Evolutionary conservation across 2,113 vertebrate genomes (phyloP).

Genomic region (Procavia capensis): DNA sequence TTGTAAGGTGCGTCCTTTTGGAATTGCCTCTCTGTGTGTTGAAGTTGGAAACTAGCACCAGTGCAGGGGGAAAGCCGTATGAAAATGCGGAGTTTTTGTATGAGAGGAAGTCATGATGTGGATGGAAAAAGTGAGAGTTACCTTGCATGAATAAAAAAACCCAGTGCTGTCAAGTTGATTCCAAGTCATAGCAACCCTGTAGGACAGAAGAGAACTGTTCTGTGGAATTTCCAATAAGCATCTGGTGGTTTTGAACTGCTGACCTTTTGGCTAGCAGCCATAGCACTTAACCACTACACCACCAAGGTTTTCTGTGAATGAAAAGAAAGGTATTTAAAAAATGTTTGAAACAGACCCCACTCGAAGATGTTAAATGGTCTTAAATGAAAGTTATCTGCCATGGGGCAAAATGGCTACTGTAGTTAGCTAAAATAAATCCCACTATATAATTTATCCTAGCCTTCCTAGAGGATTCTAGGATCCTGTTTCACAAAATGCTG

Average conservation of each 20-base stretch:
- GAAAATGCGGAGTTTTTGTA: not conserved
- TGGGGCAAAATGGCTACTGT: not conserved
- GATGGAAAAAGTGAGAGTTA: not conserved
- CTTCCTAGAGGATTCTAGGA: not conserved
- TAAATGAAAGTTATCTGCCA: not conserved
- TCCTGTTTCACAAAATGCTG: not conserved
- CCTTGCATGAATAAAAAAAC: not conserved
- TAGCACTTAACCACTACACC: no score
- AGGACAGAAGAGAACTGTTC: no score
- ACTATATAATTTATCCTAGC: not conserved
- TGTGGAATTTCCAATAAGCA: no score
- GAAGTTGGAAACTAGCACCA: not conserved
- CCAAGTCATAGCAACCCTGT: no score
- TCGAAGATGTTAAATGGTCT: not conserved
- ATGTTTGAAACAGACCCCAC: not conserved
- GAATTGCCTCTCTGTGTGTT: not conserved
- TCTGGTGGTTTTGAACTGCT: no score
- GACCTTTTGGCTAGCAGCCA: no score
- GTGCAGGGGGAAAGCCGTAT: not conserved
- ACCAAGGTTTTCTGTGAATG: no score
- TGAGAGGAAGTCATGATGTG: not conserved
- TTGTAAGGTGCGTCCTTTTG: not conserved
- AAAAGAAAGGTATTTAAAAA: not conserved
- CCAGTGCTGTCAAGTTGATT: no score
- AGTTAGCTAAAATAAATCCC: slow-evolving; percentile 33